Conservation (phyloP, 2,888 invertebrate species). For the Aethes cnicana region DNA sequence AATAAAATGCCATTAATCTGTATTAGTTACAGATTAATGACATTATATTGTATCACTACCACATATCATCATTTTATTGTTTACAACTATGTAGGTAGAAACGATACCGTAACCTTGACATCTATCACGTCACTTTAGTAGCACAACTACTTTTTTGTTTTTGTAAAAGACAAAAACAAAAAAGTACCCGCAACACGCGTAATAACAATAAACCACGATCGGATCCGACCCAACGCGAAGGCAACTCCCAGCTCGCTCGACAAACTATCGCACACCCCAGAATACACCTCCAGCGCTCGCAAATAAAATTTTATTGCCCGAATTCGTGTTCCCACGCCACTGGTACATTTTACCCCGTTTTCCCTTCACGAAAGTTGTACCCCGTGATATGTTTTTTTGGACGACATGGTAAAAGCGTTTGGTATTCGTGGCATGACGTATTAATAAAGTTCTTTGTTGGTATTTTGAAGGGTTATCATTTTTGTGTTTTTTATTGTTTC, state of each 20-base stretch:
- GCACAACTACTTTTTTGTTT: no score
- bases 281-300: slow-evolving; percentile 39
- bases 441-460: slow-evolving; percentile 14
- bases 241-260: slow-evolving; percentile 4
- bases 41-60: no score
- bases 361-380: slow-evolving; percentile 49
- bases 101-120: no score
- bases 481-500: slow-evolving; percentile 18
- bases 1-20: no score
- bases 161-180: no score
- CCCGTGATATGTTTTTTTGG: slow-evolving; percentile 21
- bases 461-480: slow-evolving; percentile 3
- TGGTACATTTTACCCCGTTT: slow-evolving; percentile 46
- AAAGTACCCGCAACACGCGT: background rate
- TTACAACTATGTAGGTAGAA: no score
- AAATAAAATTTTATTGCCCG: slow-evolving; percentile 53
- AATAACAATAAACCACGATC: slow-evolving; percentile 12
- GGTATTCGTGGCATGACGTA: slow-evolving; percentile 5
- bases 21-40: no score
- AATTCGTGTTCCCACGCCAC: slow-evolving; percentile 43
- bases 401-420: slow-evolving; percentile 2
- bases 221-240: background rate
- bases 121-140: no score
- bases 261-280: slow-evolving; percentile 19
- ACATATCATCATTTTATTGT: no score